phyloP scores from a whole-genome alignment of 1,140 invertebrate species.

The Trichomalopsis sarcophagae region DNA sequence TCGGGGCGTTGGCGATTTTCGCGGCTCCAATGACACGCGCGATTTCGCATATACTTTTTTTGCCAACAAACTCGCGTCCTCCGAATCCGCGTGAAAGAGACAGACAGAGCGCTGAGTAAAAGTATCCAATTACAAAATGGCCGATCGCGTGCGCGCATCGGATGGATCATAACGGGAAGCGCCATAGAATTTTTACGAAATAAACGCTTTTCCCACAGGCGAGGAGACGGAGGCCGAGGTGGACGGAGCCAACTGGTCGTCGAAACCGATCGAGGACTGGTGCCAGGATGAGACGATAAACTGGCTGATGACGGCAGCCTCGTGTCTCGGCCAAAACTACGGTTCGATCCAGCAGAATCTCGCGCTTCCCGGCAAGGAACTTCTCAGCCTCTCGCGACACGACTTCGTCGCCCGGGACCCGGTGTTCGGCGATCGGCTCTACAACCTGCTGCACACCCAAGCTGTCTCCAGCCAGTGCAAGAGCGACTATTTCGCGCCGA shows the following conservation, averaged over 20 bases:
- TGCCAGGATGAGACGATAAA: constrained; percentile 76
- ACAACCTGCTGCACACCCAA: constrained; percentile 73
- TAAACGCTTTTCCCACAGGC: constrained; percentile 46
- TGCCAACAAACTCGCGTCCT: too few species aligned
- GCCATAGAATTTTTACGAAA: too few species aligned
- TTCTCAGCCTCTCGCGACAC: constrained; percentile 71
- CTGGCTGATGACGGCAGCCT: constrained; percentile 75
- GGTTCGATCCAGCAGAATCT: constrained; percentile 73
- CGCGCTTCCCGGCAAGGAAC: constrained; percentile 71
- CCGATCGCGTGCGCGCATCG: not conserved
- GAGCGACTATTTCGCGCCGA: constrained; percentile 21
- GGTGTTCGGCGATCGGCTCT: constrained; percentile 71
- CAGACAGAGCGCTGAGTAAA: too few species aligned
- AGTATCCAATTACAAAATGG: constrained; percentile 20
- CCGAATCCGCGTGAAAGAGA: too few species aligned
- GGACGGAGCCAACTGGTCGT: constrained; percentile 73
- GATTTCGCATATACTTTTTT: too few species aligned
- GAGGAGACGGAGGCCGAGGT: constrained; percentile 61
- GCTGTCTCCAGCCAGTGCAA: constrained; percentile 34
- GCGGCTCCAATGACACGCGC: too few species aligned
- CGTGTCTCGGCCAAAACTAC: constrained; percentile 71
- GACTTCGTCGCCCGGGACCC: constrained; percentile 73
- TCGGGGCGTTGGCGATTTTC: too few species aligned
- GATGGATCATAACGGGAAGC: too few species aligned
- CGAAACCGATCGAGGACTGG: constrained; percentile 75